These are phyloP conservation scores for Caenorhabditis macrosperma DNA, from an alignment of 2,888 invertebrate species.

Conservation along the genomic window DNA sequence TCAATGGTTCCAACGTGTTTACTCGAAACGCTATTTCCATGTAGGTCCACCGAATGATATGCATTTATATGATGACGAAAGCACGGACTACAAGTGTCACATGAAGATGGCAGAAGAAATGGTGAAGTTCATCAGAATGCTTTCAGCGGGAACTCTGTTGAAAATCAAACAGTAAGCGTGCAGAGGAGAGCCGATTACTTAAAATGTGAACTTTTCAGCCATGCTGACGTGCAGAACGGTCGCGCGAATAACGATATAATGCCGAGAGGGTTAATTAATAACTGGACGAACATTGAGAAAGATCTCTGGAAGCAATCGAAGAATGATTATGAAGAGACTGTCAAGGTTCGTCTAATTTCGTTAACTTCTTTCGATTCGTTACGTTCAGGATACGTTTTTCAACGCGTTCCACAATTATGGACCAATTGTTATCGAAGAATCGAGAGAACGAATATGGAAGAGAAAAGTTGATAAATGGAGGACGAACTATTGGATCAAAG, in stretches of 20 bases:
- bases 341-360: too few relatives aligned
- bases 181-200: too few relatives aligned
- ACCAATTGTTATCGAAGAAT: neutral
- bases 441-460: conserved; percentile 4
- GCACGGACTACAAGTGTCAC: conserved; percentile 21
- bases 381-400: neutral
- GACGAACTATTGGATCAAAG: conserved; percentile 10
- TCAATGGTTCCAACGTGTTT: neutral
- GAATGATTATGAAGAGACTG: too few relatives aligned
- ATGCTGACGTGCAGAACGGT: neutral
- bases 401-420: neutral
- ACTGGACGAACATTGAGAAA: neutral
- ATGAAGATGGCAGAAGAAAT: conserved; percentile 12
- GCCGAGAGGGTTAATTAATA: neutral
- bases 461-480: conserved; percentile 6
- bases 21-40: neutral
- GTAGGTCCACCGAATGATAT: neutral
- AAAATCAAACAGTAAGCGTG: conserved; percentile 11
- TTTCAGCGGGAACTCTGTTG: neutral
- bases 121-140: conserved; percentile 7
- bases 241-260: too few relatives aligned
- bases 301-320: too few relatives aligned
- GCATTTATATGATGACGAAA: neutral
- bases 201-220: neutral
- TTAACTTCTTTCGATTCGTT: too few relatives aligned